Base-by-base conservation (phyloP, 1,140 invertebrate genomes). In the Medauroidea extradentata region DNA sequence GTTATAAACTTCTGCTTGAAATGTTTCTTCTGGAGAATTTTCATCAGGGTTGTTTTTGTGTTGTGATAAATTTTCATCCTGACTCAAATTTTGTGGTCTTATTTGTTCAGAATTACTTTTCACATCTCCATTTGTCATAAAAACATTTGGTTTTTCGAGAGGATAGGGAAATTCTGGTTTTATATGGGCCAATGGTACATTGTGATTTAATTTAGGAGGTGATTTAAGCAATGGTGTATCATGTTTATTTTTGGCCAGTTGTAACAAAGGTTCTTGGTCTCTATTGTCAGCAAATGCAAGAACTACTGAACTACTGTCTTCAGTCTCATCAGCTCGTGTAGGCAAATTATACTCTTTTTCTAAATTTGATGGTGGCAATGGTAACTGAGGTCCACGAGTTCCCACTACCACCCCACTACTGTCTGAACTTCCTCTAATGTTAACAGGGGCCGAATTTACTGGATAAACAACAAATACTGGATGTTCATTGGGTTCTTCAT, bases 401-500 rank as follows among this genome's bases (percentile, higher is more conserved):
- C 81, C 82, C 4, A 84, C 74, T 0, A 83, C 80, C 3, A 84
- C 81, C 9, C 73, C 80, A 18, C 71, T 73, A 21, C 76, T 72
- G n/a, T 70, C 70, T 3, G 61, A 67, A 46, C 80, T 73, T 7
- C 73, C 73, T 19, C 80, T 76, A 50, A 67, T 73, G 63, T 79
- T 70, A 29, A 74, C 65, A 60, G 51, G 78, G 60, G 46, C 67
- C 41, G 65, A 74, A 43, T 81, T 81, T 0, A 81, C 77, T 2
- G 85, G 84, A 64, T 86, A 87, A 0, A 86, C 85, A 0, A 86
- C 81, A 63, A 85, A 86, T 5, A 83, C 78, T 0, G 81, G 77
- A 18, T 42, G 57, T 18, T 53, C 34, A 29, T 58, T 52, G 24
- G 60, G 51, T 13, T 39, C 11, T 25, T 43, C 41, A 3, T 49